Conservation (phyloP, 1,140 invertebrate genomes). For the Dendroctonus ponderosae region DNA sequence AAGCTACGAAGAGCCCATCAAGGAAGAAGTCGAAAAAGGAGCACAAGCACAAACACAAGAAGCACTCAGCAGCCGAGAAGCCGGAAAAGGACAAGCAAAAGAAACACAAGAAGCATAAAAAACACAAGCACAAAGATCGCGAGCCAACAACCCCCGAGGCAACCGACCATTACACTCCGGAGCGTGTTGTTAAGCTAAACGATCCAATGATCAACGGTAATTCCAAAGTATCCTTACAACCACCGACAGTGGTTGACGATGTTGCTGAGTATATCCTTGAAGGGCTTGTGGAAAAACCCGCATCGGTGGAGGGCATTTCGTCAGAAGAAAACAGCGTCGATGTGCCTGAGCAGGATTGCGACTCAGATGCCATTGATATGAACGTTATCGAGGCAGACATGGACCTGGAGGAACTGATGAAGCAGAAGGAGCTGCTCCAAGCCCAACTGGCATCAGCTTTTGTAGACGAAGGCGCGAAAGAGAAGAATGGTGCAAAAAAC, state of each 20-base stretch:
- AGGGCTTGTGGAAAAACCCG: constrained; percentile 35
- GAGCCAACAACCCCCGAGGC: constrained; percentile 36
- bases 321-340: constrained; percentile 63
- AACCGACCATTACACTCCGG: constrained; percentile 49
- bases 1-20: background rate
- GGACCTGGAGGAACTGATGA: constrained; percentile 84
- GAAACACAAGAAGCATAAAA: constrained; percentile 51
- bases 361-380: constrained; percentile 70
- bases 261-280: constrained; percentile 43
- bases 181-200: constrained; percentile 33
- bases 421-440: constrained; percentile 75
- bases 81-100: constrained; percentile 35
- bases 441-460: constrained; percentile 59
- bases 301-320: constrained; percentile 62
- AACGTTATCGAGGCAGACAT: constrained; percentile 80
- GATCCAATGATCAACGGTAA: constrained; percentile 30
- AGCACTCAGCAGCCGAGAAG: constrained; percentile 42
- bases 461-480: constrained; percentile 31
- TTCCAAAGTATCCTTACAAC: constrained; percentile 6
- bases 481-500: constrained; percentile 17
- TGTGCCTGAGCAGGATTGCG: constrained; percentile 65
- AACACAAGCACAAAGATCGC: constrained; percentile 44
- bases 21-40: constrained; percentile 50
- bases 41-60: constrained; percentile 51
- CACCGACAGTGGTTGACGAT: constrained; percentile 30